These are phyloP conservation scores for Corynorhinus townsendii DNA, from an alignment of 2,113 vertebrate genomes.

Conservation along the genomic window DNA sequence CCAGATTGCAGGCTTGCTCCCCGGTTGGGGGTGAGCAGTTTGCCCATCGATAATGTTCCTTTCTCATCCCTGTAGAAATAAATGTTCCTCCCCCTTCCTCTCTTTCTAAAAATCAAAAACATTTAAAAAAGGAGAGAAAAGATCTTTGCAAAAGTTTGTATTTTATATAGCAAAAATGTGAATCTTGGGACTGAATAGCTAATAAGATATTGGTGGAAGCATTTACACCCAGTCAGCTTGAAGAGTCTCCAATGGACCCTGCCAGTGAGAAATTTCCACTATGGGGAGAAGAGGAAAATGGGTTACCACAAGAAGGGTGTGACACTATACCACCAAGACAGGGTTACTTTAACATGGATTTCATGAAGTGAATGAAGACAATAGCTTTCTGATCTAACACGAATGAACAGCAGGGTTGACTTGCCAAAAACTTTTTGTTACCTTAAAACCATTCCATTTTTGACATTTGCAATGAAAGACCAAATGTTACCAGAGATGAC, in stretches of 20 bases:
- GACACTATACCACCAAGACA: background rate
- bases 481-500: background rate
- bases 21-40: no score
- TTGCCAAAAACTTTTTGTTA: background rate
- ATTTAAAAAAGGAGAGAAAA: conserved; percentile 67
- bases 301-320: no score
- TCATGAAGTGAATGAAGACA: background rate
- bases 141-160: conserved; percentile 43
- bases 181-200: background rate
- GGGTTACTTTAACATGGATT: no score
- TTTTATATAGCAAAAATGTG: conserved; percentile 52
- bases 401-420: background rate
- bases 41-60: background rate
- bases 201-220: background rate
- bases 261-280: background rate
- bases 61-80: no score
- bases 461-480: background rate
- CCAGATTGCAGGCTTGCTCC: no score
- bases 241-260: background rate
- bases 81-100: no score
- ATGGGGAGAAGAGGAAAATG: background rate
- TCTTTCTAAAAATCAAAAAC: conserved; percentile 34
- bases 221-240: background rate
- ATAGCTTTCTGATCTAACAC: background rate
- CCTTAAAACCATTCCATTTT: background rate